Percentiles rank a stretch among this genome's conserved stretches.
These are phyloP conservation scores for Euthynnus affinis DNA, from an alignment of 2,797 vertebrate species.

Conservation along the genomic window DNA sequence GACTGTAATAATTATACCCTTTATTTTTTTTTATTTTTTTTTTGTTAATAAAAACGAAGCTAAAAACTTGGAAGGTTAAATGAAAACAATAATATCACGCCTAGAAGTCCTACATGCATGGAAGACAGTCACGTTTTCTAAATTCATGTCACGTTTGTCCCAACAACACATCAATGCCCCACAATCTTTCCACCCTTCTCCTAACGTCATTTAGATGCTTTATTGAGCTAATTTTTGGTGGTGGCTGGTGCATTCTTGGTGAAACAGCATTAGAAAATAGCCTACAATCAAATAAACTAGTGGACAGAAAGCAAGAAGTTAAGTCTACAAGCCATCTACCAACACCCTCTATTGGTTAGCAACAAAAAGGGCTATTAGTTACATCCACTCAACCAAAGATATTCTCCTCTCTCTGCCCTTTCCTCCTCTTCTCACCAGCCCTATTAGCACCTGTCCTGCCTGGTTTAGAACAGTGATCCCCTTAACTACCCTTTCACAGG, in stretches of 20 bases:
- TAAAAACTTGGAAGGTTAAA: conserved; percentile 80
- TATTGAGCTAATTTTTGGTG: conserved; percentile 85
- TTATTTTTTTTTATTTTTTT: conserved; percentile 60
- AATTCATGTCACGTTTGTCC: conserved; percentile 80
- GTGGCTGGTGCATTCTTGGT: conserved; percentile 87
- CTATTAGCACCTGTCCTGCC: conserved; percentile 63
- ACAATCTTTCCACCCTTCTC: conserved; percentile 68
- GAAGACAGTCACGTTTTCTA: conserved; percentile 87
- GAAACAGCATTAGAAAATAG: conserved; percentile 84
- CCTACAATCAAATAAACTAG: conserved; percentile 84
- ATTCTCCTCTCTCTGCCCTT: conserved; percentile 63
- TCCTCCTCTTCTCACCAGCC: conserved; percentile 65
- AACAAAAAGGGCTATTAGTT: conserved; percentile 79
- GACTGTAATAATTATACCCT: conserved; percentile 86
- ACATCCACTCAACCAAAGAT: conserved; percentile 76
- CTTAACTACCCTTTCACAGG: conserved; percentile 65
- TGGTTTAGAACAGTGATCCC: conserved; percentile 68
- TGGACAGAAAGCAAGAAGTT: conserved; percentile 79
- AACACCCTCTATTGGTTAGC: conserved; percentile 80
- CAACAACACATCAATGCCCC: conserved; percentile 80
- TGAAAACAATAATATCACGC: conserved; percentile 82
- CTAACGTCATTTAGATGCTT: conserved; percentile 71
- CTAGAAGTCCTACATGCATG: conserved; percentile 88
- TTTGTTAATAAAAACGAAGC: conserved; percentile 76
- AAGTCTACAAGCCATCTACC: conserved; percentile 82